phyloP scores from a whole-genome alignment of 2,113 vertebrate species.

The Anolis sagrei region DNA sequence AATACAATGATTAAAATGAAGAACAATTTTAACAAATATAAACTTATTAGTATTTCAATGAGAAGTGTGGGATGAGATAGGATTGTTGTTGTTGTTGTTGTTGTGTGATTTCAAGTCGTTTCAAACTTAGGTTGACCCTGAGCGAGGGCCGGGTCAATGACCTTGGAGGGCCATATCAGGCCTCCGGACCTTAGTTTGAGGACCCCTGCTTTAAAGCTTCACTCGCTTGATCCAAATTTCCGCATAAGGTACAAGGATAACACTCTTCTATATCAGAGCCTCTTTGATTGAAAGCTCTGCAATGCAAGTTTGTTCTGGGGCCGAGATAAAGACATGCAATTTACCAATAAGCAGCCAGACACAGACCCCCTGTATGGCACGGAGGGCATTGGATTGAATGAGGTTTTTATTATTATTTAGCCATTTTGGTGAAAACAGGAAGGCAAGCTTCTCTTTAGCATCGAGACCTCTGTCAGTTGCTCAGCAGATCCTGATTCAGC shows the following conservation, averaged over 20 bases:
- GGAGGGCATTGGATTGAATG: background rate
- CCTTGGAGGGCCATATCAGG: too few species aligned
- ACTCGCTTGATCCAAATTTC: background rate
- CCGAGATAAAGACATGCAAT: background rate
- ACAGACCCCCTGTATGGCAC: background rate
- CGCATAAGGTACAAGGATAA: background rate
- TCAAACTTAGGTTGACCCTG: too few species aligned
- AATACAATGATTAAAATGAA: too few species aligned
- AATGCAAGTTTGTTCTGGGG: background rate
- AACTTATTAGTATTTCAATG: too few species aligned
- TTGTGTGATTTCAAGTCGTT: too few species aligned
- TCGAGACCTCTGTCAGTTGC: constrained; percentile 76
- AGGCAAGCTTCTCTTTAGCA: background rate
- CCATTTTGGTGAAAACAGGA: background rate
- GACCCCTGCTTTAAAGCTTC: background rate
- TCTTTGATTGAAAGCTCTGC: background rate
- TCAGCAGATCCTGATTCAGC: constrained; percentile 80
- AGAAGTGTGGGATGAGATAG: too few species aligned
- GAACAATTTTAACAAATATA: too few species aligned
- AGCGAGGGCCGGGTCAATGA: too few species aligned
- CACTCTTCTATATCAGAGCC: background rate
- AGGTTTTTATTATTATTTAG: constrained; percentile 18
- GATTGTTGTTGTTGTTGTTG: too few species aligned
- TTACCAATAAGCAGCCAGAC: background rate
- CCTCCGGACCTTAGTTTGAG: too few species aligned